A percentile compares a stretch with the other conserved stretches of the same genome.
phyloP scores from a whole-genome alignment of 2,797 vertebrate species.

The Myotis vivesi region DNA sequence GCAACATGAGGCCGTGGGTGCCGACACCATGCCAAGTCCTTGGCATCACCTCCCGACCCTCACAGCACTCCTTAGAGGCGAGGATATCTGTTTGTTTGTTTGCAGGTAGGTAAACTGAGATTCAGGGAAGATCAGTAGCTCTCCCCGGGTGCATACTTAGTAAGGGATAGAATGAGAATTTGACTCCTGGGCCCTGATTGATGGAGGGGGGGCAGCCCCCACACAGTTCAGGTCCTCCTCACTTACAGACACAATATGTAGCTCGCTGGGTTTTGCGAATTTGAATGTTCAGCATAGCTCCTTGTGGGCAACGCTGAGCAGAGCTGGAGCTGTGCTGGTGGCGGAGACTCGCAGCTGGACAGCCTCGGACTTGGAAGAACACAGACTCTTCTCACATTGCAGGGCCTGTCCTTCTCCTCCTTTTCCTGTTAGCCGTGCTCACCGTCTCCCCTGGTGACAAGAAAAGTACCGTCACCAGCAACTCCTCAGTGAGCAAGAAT shows the following conservation, averaged over 20 bases:
- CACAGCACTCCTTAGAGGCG: neutral
- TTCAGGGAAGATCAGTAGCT: neutral
- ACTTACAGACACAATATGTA: fast-evolving
- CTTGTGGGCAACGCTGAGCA: fast-evolving
- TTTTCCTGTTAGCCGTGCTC: neutral
- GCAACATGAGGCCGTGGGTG: neutral
- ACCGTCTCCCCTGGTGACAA: conserved; percentile 15
- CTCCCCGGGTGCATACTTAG: neutral
- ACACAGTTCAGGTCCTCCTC: neutral
- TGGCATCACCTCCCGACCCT: neutral
- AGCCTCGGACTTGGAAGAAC: neutral
- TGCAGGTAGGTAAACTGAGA: neutral
- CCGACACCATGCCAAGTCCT: neutral
- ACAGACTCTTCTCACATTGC: neutral
- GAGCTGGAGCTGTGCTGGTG: neutral
- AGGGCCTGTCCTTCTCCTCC: neutral
- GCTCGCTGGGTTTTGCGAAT: neutral
- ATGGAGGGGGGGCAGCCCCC: neutral
- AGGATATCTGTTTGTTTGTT: neutral
- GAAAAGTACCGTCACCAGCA: conserved; percentile 28
- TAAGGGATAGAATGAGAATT: neutral
- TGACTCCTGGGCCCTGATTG: neutral
- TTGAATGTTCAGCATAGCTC: neutral
- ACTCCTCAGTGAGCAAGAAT: conserved; percentile 8
- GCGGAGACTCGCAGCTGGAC: neutral